Evolutionary conservation across 2,888 invertebrate species (phyloP), one percentile per base, ranked within the genome.

Genomic region (Sepioteuthis lessoniana): DNA sequence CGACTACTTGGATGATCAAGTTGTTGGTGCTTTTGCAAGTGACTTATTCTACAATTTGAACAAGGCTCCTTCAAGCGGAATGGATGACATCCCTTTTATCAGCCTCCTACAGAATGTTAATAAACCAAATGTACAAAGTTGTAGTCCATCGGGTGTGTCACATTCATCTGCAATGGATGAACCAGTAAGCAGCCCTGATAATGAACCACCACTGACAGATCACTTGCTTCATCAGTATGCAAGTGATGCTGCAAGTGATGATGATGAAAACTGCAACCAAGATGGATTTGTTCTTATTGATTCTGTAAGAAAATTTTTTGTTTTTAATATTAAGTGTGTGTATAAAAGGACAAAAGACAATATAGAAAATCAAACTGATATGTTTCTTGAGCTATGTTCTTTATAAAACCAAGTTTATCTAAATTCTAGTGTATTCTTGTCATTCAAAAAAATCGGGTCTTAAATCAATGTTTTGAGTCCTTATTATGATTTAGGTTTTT

Each of bases 41-140:
- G 93, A 93, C 55, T 50, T 93, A 16, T 38, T n/a, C 31, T 93
- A 93, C 21, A 92, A 92, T 92, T 47, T 92, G 92, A 92, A 92
- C 55, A 93, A 93, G 35, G 55, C 50, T 37, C 25, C 38, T 25
- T 60, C 50, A 31, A 38, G 38, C 31, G 96, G 95, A 38, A 92
- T 94, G 47, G 96, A 96, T 35, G 97, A 97, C 90, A 95, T 97
- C 37, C 97, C 97, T 38, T 97, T 97, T 94, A 94, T 96, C 38
- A 96, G 95, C 91, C 95, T 97, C 10, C 95, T 97, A 25, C 96
- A 96, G 38, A 95, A 95, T 76, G 25, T 28, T 91, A 92, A 47
- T 47, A 92, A 92, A 92, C 31, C 92, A n/a, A 42, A 42, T 19
- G 16, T n/a, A n/a, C 92, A 92, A 0, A 92, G 92, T 92, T 92